Evolutionary conservation across 2,888 invertebrate species (phyloP), one percentile per base, ranked within the genome.

Genomic region (Tiliacea aurago): DNA sequence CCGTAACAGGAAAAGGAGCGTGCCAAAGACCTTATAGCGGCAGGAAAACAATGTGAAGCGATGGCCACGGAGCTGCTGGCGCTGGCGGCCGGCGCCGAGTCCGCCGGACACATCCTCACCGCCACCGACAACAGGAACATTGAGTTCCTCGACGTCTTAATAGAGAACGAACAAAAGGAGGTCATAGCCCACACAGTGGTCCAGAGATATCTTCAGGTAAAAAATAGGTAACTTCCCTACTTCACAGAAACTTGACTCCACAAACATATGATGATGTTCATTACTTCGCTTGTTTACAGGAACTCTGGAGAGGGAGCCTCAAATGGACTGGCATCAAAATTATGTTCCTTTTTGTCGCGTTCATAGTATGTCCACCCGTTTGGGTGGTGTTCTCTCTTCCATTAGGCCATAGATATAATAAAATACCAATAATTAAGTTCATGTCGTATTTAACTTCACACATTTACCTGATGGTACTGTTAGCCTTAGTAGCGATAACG

Each of bases 361-460:
- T 99, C 93, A 97, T 99, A 90, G 96, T 99, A 70, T 99, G 99
- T 91, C 99, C 99, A 55, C 99, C 99, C 10, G 98, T 99, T 49
- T 99, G 99, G 99, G 96, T 99, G 86, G 98, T 98, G 66, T 99
- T 99, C 94, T 99, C 99, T 81, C 97, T 99, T 91, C 99, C 99
- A 68, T 96, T 99, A 91, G 99, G 99, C 58, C 99, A 99, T 96
- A 98, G 98, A 95, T 99, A 98, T 96, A 99, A 99, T 97, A 99
- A 99, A 97, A 99, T 99, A 90, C 99, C 99, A 75, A 99, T 99
- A 91, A 99, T 99, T 91, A 99, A 99, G 96, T 99, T 99, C 96
- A 99, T 99, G 98, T 99, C 99, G 61, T 99, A 99, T 95, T 97
- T 99, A 89, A 99, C 99, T 41, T 99, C 99, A 11, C 99, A 99